Base-by-base conservation (phyloP, 2,113 vertebrate genomes). In the Chionis minor region DNA sequence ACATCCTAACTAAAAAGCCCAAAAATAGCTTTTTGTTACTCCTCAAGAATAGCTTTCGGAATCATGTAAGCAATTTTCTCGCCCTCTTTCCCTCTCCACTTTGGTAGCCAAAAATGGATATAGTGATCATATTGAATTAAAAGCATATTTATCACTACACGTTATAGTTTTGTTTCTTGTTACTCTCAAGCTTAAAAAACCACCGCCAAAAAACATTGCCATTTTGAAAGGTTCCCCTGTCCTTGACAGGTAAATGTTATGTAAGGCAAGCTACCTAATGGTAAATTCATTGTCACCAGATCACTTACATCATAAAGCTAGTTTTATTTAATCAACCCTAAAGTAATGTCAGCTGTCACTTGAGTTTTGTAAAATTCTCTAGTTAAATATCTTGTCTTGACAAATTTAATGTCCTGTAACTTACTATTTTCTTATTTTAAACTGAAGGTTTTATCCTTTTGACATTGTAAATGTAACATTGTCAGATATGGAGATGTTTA, bases 371-470 rank as follows among this genome's bases (percentile, higher is more conserved):
- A 77, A 85, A 90, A 78, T 78, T 56, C 42, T 90, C 38, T 69
- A 92, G 58, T 16, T 44, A 86, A 70, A 28, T 85, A 90, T 17
- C 26, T 90, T 42, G 9, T 80, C 59, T 88, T 90, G 62, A 73
- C 84, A 79, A 91, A 79, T 82, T 83, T 88, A 40, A 51, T 87
- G 72, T 86, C 75, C 79, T 91, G 69, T 90, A 51, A 70, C 30
- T 70, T 56, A 21, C 0, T 52, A 21, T 51, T 85, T 71, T 38
- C 38, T 94, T 66, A 35, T 86, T 61, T 97, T 93, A 92, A 91
- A 90, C 33, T 73, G 81, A 77, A 94, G 6, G 14, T 35, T 89
- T 86, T 52, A 88, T 93, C 81, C 52, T 96, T 94, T 93, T 75
- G 84, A 71, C n/a, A 94, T 6, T 96, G 32, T 96, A 86, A 91